Base-by-base conservation (phyloP, 2,888 invertebrate genomes). In the Hedychridium roseum region DNA sequence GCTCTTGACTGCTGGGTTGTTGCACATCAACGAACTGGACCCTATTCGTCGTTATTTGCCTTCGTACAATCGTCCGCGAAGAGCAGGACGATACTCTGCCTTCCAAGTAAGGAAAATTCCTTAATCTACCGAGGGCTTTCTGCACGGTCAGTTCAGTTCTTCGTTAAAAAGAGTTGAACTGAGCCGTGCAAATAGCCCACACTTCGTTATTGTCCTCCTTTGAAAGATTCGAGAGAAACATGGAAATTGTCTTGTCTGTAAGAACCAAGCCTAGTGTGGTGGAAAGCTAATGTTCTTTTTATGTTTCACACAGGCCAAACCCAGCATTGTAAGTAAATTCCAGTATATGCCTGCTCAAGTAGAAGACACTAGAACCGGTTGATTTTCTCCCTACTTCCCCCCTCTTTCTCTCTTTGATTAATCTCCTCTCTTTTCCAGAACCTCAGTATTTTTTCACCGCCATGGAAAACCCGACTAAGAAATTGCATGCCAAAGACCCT, bases 21-120 rank as follows among this genome's bases (percentile, higher is more conserved):
- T 97, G 43, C 93, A 96, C 74, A 90, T 96, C 23, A 96, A 94
- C 72, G 98, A 99, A 80, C 81, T 99, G 53, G 99, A 99, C 80
- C 96, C 97, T 0, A 92, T 98, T 60, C 84, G 97, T 36, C 86
- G 98, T 21, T 96, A 97, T 80, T 82, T 98, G 64, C 97, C 98
- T 0, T 97, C 97, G 0, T 96, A 95, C 77, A 97, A 96, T 78
- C 83, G 98, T 35, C 98, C 98, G 0, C 83, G 94, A 27, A 88
- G 90, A 70, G 94, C 91, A 39, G 94, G 94, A 32, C 84, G 97
- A 54, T 98, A 99, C 80, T 97, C 97, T 0, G 96, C 97, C 16
- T 99, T 99, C 82, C 97, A 98, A 90, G 97, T 92, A 80, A 70
- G 67, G 58, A 3, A 28, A 6, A n/a, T n/a, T n/a, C n/a, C n/a